Evolutionary conservation across 2,888 invertebrate genomes (phyloP).

Genomic region (Aporophyla lueneburgensis): DNA sequence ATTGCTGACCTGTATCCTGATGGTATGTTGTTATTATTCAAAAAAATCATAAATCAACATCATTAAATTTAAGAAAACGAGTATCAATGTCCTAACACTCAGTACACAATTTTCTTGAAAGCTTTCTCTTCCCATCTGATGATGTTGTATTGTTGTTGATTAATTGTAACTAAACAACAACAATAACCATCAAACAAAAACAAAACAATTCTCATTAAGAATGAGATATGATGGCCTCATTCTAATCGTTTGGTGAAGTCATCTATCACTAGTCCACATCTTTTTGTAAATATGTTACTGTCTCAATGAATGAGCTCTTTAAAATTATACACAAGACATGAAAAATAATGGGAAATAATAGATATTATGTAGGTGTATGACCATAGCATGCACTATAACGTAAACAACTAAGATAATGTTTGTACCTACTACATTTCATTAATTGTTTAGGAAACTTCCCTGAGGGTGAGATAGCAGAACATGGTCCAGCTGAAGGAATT

Average conservation of each 20-base stretch:
- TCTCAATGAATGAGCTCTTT: not conserved
- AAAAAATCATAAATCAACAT: not conserved
- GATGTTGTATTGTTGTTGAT: no score
- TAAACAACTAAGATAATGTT: not conserved
- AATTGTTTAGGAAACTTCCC: constrained; percentile 92
- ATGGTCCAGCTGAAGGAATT: constrained; percentile 92
- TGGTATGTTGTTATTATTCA: constrained; percentile 81
- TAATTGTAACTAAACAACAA: not conserved
- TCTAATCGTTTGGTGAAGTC: not conserved
- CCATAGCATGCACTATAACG: no score
- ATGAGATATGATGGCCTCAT: not conserved
- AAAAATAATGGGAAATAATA: not conserved
- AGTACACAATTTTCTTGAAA: not conserved
- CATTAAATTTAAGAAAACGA: not conserved
- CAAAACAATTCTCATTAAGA: not conserved
- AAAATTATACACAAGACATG: not conserved
- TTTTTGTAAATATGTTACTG: constrained; percentile 4
- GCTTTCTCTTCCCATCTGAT: not conserved
- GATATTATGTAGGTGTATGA: not conserved
- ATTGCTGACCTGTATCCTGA: constrained; percentile 96
- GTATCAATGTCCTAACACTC: not conserved
- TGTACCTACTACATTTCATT: not conserved
- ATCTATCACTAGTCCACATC: not conserved
- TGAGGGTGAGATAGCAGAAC: constrained; percentile 97
- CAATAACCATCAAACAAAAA: not conserved